Conservation (phyloP, 2,113 vertebrate genomes). For the Campylomormyrus tamandua region DNA sequence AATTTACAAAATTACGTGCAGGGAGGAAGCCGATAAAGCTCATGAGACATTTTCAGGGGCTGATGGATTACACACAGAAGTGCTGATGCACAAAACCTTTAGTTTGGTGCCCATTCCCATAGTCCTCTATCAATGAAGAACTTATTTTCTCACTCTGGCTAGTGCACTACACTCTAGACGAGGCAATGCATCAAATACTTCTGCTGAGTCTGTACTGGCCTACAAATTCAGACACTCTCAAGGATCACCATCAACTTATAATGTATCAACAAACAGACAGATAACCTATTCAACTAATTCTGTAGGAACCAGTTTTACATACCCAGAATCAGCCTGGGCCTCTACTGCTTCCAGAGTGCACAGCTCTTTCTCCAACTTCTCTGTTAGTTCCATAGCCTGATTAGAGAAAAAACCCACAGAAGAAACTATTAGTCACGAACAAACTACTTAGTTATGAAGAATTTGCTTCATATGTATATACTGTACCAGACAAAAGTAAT, state of each 20-base stretch:
- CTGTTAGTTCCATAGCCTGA: conserved; percentile 50
- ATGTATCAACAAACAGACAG: background rate
- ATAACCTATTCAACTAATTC: background rate
- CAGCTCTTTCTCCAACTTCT: conserved; percentile 71
- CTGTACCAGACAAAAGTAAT: background rate
- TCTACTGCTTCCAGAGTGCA: conserved; percentile 71
- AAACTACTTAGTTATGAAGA: background rate
- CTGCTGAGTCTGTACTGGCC: background rate
- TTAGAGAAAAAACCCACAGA: background rate
- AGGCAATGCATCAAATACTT: background rate
- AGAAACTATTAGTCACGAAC: background rate
- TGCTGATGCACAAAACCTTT: background rate
- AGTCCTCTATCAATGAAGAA: background rate
- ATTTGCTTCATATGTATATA: background rate
- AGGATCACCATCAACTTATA: background rate
- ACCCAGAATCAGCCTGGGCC: conserved; percentile 77
- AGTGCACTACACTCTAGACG: background rate
- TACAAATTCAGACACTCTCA: background rate
- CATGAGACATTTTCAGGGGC: background rate
- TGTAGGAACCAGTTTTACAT: conserved; percentile 19
- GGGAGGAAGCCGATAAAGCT: background rate
- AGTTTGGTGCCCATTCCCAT: background rate
- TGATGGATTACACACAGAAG: background rate
- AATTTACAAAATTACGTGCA: background rate
- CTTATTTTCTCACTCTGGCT: background rate